Conservation (phyloP, 2,888 invertebrate genomes). For the Troides helena region DNA sequence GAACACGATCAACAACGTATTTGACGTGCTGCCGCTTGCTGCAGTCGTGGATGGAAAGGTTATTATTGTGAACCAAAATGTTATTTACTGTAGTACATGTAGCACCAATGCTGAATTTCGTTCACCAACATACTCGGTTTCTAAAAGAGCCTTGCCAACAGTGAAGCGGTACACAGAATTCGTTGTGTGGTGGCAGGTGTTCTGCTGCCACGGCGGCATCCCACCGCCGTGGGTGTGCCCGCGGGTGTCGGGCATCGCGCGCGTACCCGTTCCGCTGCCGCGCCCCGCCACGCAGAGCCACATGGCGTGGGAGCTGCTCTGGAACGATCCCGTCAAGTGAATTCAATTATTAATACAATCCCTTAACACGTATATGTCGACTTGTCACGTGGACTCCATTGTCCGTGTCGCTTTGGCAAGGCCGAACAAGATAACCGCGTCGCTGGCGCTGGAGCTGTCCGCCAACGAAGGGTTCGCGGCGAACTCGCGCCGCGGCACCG, state of each 20-base stretch:
- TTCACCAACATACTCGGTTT: no score
- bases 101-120: no score
- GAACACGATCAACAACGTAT: slow-evolving; percentile 85
- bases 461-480: slow-evolving; percentile 84
- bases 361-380: background rate
- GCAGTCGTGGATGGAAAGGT: slow-evolving; percentile 86
- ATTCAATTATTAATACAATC: background rate
- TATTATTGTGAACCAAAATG: background rate
- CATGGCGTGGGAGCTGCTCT: slow-evolving; percentile 89
- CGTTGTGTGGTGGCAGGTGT: slow-evolving; percentile 70
- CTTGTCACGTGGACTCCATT: no score
- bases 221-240: slow-evolving; percentile 85
- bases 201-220: slow-evolving; percentile 90
- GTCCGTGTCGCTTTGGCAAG: slow-evolving; percentile 39
- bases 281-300: slow-evolving; percentile 84
- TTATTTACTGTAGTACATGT: no score
- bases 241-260: slow-evolving; percentile 81
- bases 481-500: slow-evolving; percentile 85
- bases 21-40: slow-evolving; percentile 86
- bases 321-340: slow-evolving; percentile 87
- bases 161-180: no score
- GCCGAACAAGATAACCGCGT: slow-evolving; percentile 67
- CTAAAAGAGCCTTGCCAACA: no score
- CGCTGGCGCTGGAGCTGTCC: slow-evolving; percentile 70
- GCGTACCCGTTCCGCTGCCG: slow-evolving; percentile 82